Evolutionary conservation across 2,888 invertebrate species (phyloP).

Genomic region (Stramonita haemastoma): DNA sequence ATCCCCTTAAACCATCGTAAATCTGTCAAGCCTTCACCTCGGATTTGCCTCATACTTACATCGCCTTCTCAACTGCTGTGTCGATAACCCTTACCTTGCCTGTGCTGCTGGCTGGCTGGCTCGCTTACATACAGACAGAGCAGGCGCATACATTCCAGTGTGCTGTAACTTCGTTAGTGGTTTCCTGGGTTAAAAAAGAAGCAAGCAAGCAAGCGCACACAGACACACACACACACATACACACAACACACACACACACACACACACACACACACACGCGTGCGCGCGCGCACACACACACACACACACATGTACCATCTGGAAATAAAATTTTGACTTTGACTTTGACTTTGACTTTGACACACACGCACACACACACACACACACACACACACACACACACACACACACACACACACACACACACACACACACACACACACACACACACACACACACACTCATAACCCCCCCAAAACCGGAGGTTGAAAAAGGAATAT

Average conservation of each 20-base stretch:
- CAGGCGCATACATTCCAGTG: too few relatives aligned
- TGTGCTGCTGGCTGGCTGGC: too few relatives aligned
- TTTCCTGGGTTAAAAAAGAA: too few relatives aligned
- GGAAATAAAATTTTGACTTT: too few relatives aligned
- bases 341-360: too few relatives aligned
- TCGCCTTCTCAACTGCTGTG: background rate
- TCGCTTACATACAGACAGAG: too few relatives aligned
- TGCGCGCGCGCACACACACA: background rate
- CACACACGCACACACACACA: background rate
- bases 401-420: background rate
- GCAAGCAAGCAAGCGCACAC: background rate
- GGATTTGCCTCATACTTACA: slow-evolving; percentile 14
- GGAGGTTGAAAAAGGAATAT: too few relatives aligned
- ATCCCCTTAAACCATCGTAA: slow-evolving; percentile 18
- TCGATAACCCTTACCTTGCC: background rate
- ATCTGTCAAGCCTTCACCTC: slow-evolving; percentile 9
- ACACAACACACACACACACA: background rate
- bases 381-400: background rate
- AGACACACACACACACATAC: background rate
- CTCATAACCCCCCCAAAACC: background rate
- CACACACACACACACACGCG: slow-evolving; percentile 6
- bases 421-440: slow-evolving; percentile 5
- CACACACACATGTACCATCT: background rate
- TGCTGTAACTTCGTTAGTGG: too few relatives aligned
- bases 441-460: background rate